Percentiles rank a stretch among this genome's conserved stretches.
These are phyloP conservation scores for Pseudochirops cupreus DNA, from an alignment of 2,797 vertebrate species.

Conservation along the genomic window DNA sequence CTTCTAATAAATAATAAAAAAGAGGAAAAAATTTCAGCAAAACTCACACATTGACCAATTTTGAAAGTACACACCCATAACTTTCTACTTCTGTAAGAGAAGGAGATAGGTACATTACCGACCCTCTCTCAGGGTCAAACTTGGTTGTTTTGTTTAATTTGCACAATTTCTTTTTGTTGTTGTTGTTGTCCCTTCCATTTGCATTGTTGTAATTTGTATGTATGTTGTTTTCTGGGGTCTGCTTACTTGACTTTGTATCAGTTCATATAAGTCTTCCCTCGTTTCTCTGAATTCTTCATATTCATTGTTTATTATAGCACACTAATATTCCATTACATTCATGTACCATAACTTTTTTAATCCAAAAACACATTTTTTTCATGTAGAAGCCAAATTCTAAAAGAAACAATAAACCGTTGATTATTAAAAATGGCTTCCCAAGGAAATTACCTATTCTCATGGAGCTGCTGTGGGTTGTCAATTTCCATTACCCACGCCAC, in stretches of 20 bases:
- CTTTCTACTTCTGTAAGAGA: not conserved
- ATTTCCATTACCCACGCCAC: not conserved
- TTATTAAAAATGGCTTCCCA: not conserved
- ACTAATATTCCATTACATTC: not conserved
- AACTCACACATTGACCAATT: not conserved
- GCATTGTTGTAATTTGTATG: not conserved
- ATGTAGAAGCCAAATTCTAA: not conserved
- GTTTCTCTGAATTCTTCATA: not conserved
- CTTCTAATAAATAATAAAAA: not conserved
- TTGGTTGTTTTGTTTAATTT: not conserved
- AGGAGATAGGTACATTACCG: not conserved
- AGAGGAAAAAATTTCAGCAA: not conserved
- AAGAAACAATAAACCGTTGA: not conserved
- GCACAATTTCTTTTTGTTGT: not conserved
- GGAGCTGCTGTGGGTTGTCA: not conserved
- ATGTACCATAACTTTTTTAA: not conserved
- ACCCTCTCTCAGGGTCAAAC: not conserved
- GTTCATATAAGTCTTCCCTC: not conserved
- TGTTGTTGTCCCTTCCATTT: not conserved
- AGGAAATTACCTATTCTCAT: not conserved
- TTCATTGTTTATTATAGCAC: not conserved
- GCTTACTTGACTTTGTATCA: not conserved
- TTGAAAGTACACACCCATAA: not conserved
- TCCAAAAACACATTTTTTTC: not conserved
- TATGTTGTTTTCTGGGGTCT: not conserved